Conservation (phyloP, 2,888 invertebrate genomes). For the Scaptomyza caliginosa region DNA sequence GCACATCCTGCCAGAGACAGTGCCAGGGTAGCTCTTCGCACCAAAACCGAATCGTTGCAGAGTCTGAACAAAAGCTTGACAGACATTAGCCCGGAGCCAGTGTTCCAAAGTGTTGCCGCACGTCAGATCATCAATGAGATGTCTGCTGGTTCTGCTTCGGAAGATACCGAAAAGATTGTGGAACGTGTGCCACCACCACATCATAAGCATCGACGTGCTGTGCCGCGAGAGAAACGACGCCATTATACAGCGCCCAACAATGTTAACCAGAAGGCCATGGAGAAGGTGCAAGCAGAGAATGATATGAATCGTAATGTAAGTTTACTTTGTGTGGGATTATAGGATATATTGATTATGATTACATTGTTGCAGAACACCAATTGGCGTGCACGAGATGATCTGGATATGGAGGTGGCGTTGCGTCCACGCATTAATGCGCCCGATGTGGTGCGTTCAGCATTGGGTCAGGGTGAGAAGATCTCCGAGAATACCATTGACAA, state of each 20-base stretch:
- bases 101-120: conserved; percentile 94
- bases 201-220: conserved; percentile 87
- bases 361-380: conserved; percentile 82
- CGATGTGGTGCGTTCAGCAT: conserved; percentile 93
- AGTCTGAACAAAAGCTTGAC: conserved; percentile 83
- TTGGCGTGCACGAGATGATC: conserved; percentile 91
- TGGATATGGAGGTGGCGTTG: conserved; percentile 94
- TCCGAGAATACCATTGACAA: conserved; percentile 92
- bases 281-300: conserved; percentile 85
- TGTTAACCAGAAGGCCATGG: conserved; percentile 87
- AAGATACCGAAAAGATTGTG: conserved; percentile 82
- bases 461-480: conserved; percentile 85
- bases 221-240: conserved; percentile 92
- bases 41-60: conserved; percentile 83
- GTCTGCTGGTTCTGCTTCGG: conserved; percentile 85
- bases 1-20: conserved; percentile 69
- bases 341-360: not conserved
- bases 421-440: conserved; percentile 91
- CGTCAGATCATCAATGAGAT: conserved; percentile 94
- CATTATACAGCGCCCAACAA: conserved; percentile 95
- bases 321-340: conserved; percentile 2
- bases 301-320: conserved; percentile 84
- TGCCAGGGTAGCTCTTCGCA: conserved; percentile 76
- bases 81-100: conserved; percentile 89
- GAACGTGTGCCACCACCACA: conserved; percentile 85